These are phyloP conservation scores for Zaprionus capensis DNA, from an alignment of 1,140 invertebrate genomes.

Conservation along the genomic window DNA sequence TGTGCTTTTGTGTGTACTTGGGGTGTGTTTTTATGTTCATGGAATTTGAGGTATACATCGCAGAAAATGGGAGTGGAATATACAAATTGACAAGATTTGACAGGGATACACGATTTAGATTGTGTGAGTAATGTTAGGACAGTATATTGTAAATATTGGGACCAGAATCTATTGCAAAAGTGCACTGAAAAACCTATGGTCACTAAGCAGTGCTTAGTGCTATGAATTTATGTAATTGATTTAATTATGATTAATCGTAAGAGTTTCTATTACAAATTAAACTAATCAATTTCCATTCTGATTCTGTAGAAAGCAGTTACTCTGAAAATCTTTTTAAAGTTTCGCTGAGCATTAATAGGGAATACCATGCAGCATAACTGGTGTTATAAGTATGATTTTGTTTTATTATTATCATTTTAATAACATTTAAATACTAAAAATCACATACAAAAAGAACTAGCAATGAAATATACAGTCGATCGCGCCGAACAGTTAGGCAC, in stretches of 20 bases:
- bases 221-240: not conserved
- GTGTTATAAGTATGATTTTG: conserved; percentile 51
- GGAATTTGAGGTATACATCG: conserved; percentile 61
- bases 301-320: conserved; percentile 4
- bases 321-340: conserved; percentile 16
- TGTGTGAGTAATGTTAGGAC: conserved; percentile 61
- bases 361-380: conserved; percentile 53
- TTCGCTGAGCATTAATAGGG: conserved; percentile 75
- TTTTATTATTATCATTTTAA: conserved; percentile 19
- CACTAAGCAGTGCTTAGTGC: conserved; percentile 1
- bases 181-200: conserved; percentile 23
- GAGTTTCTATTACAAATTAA: not conserved
- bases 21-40: conserved; percentile 23
- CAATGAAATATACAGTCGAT: no score
- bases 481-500: no score
- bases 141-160: conserved; percentile 14
- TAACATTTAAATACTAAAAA: conserved; percentile 19
- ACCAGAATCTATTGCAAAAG: conserved; percentile 4
- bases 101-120: conserved; percentile 40
- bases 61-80: conserved; percentile 82
- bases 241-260: not conserved
- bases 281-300: not conserved
- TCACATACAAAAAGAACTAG: no score
- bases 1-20: conserved; percentile 29
- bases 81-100: conserved; percentile 51